phyloP scores from a whole-genome alignment of 2,888 invertebrate species.

The Peribatodes rhomboidaria region DNA sequence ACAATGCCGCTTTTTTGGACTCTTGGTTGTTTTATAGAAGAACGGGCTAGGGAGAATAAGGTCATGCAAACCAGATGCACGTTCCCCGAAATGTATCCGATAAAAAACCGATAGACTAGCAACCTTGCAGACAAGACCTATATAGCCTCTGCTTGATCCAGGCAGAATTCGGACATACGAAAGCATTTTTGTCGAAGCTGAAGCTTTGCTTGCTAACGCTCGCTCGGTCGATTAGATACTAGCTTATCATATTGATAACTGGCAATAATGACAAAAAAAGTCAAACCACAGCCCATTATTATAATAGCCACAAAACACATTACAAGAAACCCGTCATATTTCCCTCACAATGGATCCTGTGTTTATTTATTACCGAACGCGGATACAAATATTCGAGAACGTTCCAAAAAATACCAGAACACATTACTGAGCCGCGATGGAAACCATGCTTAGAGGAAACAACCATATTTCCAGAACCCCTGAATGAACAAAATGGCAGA shows the following conservation, averaged over 20 bases:
- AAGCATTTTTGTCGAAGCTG: too few relatives aligned
- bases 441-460: conserved; percentile 19
- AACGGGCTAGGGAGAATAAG: too few relatives aligned
- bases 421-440: background rate
- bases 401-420: conserved; percentile 10
- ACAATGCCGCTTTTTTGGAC: too few relatives aligned
- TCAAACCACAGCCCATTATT: background rate
- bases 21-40: too few relatives aligned
- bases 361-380: conserved; percentile 23
- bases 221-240: too few relatives aligned
- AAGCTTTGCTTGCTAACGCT: too few relatives aligned
- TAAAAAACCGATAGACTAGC: too few relatives aligned
- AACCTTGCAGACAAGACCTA: too few relatives aligned
- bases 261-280: background rate
- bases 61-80: too few relatives aligned
- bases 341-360: conserved; percentile 13
- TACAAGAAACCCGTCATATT: conserved; percentile 3
- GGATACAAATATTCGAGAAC: conserved; percentile 13
- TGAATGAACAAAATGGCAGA: conserved; percentile 6
- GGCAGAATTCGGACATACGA: too few relatives aligned
- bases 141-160: too few relatives aligned
- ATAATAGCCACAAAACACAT: conserved; percentile 10
- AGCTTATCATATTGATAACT: background rate
- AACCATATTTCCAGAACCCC: conserved; percentile 13
- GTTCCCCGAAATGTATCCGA: too few relatives aligned